Conservation (phyloP, 2,888 invertebrate species). For the Drosophila infuscata region DNA sequence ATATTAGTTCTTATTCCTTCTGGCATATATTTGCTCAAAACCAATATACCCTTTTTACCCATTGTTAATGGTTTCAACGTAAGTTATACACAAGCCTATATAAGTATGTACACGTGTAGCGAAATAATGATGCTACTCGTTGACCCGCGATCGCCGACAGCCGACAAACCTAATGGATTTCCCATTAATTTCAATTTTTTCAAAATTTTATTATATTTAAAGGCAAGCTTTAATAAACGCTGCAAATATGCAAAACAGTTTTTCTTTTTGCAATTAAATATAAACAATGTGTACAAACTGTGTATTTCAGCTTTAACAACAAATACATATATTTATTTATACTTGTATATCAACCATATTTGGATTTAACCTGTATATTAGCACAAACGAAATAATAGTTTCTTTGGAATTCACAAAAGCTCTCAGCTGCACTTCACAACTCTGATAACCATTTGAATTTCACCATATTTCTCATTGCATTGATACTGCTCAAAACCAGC, state of each 20-base stretch:
- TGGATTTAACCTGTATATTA: background rate
- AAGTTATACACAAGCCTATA: too few relatives aligned
- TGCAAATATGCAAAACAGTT: background rate
- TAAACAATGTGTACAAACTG: background rate
- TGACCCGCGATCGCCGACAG: too few relatives aligned
- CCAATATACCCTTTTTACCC: too few relatives aligned
- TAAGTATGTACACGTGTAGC: too few relatives aligned
- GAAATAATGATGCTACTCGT: too few relatives aligned
- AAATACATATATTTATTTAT: background rate
- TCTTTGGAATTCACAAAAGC: background rate
- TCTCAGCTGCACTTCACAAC: background rate
- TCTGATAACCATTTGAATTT: background rate
- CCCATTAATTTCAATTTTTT: background rate
- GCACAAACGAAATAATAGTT: background rate
- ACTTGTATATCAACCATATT: background rate
- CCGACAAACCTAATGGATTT: background rate
- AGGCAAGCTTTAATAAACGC: background rate
- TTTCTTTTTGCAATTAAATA: background rate
- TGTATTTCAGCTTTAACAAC: background rate
- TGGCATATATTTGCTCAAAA: too few relatives aligned
- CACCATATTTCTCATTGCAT: background rate
- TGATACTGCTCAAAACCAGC: background rate
- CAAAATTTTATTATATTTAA: background rate
- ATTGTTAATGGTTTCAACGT: too few relatives aligned
- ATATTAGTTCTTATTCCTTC: too few relatives aligned